Percentiles rank a stretch among this genome's conserved stretches.
phyloP scores from a whole-genome alignment of 2,888 invertebrate genomes.

The Calameuta pallipes region DNA sequence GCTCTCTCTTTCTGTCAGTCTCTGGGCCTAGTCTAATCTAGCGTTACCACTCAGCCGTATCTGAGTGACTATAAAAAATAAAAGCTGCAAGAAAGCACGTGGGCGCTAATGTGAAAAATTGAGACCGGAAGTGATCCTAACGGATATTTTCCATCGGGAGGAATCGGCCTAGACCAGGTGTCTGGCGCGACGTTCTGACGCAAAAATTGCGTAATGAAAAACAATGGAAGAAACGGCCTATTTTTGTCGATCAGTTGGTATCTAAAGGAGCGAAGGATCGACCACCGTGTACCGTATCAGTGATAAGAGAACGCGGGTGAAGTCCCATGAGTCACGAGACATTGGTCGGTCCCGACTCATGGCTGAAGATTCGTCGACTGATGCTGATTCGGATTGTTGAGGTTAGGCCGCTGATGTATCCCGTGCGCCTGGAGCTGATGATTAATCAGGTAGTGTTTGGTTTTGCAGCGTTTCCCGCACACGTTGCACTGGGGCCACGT shows the following conservation, averaged over 20 bases:
- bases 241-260: neutral
- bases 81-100: neutral
- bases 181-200: neutral
- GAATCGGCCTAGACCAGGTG: neutral
- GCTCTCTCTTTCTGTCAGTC: conserved; percentile 8
- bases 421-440: conserved; percentile 82
- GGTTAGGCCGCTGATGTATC: conserved; percentile 75
- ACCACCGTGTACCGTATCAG: neutral
- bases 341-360: neutral
- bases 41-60: neutral
- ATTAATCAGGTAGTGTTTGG: conserved; percentile 81
- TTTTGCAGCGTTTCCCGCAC: conserved; percentile 81
- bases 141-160: neutral
- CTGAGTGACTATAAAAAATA: neutral
- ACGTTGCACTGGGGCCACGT: conserved; percentile 79
- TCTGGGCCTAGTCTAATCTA: conserved; percentile 1
- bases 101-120: neutral
- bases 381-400: conserved; percentile 50
- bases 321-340: neutral
- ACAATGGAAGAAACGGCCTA: neutral
- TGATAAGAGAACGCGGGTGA: neutral
- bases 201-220: neutral
- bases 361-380: conserved; percentile 29
- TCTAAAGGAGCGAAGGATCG: neutral
- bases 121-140: neutral